phyloP scores from a whole-genome alignment of 2,113 vertebrate genomes.

The Mohoua ochrocephala region DNA sequence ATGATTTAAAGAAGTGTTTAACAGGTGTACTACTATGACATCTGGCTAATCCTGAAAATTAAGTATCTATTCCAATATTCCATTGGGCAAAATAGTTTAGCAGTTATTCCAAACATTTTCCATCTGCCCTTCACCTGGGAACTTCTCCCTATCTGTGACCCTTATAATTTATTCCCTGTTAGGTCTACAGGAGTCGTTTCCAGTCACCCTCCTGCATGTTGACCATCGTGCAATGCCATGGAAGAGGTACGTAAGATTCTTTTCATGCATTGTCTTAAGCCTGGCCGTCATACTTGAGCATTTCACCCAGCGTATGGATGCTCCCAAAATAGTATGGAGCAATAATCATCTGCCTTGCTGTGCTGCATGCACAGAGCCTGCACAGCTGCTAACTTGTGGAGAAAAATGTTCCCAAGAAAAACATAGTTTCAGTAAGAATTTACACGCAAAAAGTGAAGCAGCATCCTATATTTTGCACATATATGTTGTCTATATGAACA shows the following conservation, averaged over 20 bases:
- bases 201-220: background rate
- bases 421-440: background rate
- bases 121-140: background rate
- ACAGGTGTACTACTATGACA: background rate
- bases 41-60: background rate
- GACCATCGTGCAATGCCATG: fast-evolving
- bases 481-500: background rate
- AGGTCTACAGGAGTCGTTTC: background rate
- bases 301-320: background rate
- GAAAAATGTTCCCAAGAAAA: background rate
- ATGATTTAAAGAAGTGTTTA: background rate
- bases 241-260: background rate
- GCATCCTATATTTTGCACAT: background rate
- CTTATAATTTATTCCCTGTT: background rate
- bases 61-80: background rate
- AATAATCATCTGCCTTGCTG: background rate
- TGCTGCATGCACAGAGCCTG: background rate
- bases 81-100: background rate
- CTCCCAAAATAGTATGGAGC: background rate
- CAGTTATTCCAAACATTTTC: background rate
- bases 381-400: background rate
- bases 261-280: background rate
- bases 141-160: background rate
- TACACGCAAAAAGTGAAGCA: background rate
- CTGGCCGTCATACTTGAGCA: background rate